A percentile compares a stretch with the other conserved stretches of the same genome.
Conservation (phyloP, 2,113 vertebrate genomes). For the Paraplagusia blochii region DNA sequence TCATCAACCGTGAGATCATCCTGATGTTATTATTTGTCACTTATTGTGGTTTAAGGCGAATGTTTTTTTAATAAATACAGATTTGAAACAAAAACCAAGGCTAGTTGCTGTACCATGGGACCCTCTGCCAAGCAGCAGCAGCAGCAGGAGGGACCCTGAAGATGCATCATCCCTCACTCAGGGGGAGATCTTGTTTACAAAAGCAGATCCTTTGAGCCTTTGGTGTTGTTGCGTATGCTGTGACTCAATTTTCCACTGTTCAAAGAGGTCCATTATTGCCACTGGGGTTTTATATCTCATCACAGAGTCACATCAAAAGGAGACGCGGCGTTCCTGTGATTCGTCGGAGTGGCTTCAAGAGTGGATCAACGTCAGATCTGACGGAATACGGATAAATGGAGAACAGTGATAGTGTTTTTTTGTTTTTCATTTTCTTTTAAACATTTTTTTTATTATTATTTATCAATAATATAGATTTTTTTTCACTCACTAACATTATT, state of each 20-base stretch:
- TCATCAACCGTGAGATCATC: too few species aligned
- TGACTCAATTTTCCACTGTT: slow-evolving; percentile 62
- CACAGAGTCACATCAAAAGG: slow-evolving; percentile 64
- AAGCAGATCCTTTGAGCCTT: slow-evolving; percentile 40
- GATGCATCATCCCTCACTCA: slow-evolving; percentile 24
- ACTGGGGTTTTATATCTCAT: slow-evolving; percentile 62
- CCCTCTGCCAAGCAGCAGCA: background rate
- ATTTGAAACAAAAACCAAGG: too few species aligned
- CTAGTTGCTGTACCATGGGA: background rate
- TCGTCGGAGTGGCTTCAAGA: slow-evolving; percentile 40
- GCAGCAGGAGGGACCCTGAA: slow-evolving; percentile 14
- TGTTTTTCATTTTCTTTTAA: too few species aligned
- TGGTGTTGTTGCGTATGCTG: slow-evolving; percentile 44
- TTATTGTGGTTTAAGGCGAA: too few species aligned
- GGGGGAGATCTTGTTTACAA: slow-evolving; percentile 58
- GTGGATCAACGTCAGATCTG: slow-evolving; percentile 23
- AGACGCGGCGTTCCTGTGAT: slow-evolving; percentile 37
- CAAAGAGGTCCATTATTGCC: slow-evolving; percentile 63
- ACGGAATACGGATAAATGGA: too few species aligned
- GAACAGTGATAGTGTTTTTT: too few species aligned
- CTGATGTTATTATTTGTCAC: too few species aligned
- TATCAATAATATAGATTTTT: too few species aligned
- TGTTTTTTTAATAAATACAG: too few species aligned
- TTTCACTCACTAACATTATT: too few species aligned
- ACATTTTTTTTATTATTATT: too few species aligned